phyloP scores from a whole-genome alignment of 2,797 vertebrate genomes.

The Oreochromis mossambicus region DNA sequence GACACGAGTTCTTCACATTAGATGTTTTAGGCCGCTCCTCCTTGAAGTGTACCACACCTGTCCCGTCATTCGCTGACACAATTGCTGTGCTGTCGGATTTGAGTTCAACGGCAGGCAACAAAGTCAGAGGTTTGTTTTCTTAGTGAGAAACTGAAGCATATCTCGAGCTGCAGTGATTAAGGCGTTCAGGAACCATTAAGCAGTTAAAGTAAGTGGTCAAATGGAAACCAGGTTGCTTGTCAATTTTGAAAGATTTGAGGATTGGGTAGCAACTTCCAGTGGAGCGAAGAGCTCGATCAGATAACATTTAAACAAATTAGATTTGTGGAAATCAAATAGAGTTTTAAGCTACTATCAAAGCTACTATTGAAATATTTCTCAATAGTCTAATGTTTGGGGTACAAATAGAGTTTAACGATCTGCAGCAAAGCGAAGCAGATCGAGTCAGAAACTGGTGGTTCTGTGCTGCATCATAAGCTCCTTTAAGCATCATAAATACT shows the following conservation, averaged over 20 bases:
- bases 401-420: neutral
- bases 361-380: conserved; percentile 8
- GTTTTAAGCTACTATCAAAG: neutral
- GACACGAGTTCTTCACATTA: conserved; percentile 31
- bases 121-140: conserved; percentile 53
- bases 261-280: conserved; percentile 11
- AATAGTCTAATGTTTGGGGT: neutral
- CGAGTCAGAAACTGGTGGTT: neutral
- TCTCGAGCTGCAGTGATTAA: conserved; percentile 46
- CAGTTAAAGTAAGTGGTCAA: conserved; percentile 63
- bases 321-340: neutral
- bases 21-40: neutral
- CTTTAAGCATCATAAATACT: neutral
- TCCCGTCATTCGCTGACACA: neutral
- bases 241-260: conserved; percentile 24
- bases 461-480: neutral
- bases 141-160: conserved; percentile 30
- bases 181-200: conserved; percentile 60
- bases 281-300: neutral
- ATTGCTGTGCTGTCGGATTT: conserved; percentile 4
- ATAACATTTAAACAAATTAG: conserved; percentile 25
- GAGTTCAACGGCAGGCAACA: conserved; percentile 30
- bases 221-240: conserved; percentile 59
- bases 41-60: conserved; percentile 22
- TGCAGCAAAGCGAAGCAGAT: neutral